Evolutionary conservation across 2,113 vertebrate genomes (phyloP).

Genomic region (Gracilinanus agilis): DNA sequence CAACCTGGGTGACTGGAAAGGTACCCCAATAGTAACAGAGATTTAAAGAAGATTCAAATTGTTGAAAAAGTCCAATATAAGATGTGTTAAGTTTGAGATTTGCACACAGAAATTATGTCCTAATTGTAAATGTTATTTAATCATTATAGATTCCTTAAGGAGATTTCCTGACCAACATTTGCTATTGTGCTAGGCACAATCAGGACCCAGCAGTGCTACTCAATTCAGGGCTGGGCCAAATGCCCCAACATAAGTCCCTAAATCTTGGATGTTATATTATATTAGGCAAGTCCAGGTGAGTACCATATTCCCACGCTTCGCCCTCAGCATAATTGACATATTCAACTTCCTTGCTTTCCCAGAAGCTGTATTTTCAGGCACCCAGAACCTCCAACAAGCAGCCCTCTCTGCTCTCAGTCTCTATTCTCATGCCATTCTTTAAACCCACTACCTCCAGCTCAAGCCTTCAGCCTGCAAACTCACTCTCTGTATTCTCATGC

Average conservation of each 20-base stretch:
- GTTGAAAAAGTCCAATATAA: not conserved
- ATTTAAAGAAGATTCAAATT: not conserved
- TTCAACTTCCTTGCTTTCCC: not conserved
- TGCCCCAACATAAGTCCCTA: not conserved
- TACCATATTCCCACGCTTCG: not conserved
- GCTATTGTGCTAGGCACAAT: not conserved
- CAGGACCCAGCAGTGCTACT: not conserved
- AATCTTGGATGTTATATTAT: not conserved
- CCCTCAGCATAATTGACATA: not conserved
- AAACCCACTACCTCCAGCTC: not conserved
- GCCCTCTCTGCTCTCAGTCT: not conserved
- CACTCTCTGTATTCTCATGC: not conserved
- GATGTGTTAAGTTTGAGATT: not conserved
- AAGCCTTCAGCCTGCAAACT: not conserved
- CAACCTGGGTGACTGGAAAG: not conserved
- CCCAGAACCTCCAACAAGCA: not conserved
- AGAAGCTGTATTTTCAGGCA: not conserved
- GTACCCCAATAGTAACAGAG: not conserved
- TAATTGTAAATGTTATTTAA: not conserved
- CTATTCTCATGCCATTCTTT: not conserved
- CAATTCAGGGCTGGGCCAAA: not conserved
- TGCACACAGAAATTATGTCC: not conserved
- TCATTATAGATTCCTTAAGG: not conserved
- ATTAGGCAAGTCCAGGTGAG: not conserved
- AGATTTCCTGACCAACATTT: not conserved